phyloP scores from a whole-genome alignment of 2,113 vertebrate genomes.

The Electrona antarctica region DNA sequence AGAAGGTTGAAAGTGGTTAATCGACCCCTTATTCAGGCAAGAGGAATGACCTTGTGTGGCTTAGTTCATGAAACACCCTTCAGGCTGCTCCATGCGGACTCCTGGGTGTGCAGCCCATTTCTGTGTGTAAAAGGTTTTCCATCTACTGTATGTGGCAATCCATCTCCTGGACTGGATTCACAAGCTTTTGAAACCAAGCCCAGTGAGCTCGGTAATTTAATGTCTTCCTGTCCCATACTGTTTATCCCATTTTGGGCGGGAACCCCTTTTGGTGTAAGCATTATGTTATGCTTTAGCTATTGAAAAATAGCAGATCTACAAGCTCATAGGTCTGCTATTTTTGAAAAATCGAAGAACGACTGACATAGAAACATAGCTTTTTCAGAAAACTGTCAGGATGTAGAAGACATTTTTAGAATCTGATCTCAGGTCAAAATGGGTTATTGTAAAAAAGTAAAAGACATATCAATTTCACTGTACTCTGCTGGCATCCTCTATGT shows the following conservation, averaged over 20 bases:
- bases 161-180: constrained; percentile 5
- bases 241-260: too few relatives aligned
- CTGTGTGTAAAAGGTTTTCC: constrained; percentile 6
- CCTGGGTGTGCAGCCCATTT: background rate
- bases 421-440: too few relatives aligned
- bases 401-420: too few relatives aligned
- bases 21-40: background rate
- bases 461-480: constrained; percentile 8
- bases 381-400: too few relatives aligned
- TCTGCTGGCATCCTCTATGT: constrained; percentile 13
- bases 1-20: too few relatives aligned
- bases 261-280: too few relatives aligned
- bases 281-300: too few relatives aligned
- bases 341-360: too few relatives aligned
- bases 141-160: background rate
- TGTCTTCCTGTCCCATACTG: background rate
- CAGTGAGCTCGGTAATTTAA: constrained; percentile 2
- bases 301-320: too few relatives aligned
- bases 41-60: background rate
- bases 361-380: too few relatives aligned
- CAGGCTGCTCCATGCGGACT: too few relatives aligned
- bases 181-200: constrained; percentile 1
- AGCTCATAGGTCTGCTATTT: too few relatives aligned
- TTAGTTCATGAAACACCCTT: background rate
- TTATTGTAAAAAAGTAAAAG: constrained; percentile 29